Evolutionary conservation across 1,140 invertebrate genomes (phyloP), one percentile per base, ranked within the genome.

Genomic region (Drosophila kanapiae): DNA sequence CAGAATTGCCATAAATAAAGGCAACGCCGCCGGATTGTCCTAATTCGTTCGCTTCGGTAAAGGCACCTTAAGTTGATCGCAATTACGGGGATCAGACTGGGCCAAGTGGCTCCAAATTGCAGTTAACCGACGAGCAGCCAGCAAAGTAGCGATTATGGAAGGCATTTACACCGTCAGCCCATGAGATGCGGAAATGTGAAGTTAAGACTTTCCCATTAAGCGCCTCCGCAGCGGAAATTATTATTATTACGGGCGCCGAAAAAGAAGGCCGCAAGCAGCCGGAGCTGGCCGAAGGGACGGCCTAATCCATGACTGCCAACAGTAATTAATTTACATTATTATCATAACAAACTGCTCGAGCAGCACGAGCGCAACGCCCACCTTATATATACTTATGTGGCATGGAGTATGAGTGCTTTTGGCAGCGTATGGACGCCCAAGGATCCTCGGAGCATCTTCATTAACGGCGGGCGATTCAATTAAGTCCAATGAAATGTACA

Each of bases 251-350:
- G 57, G 56, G 6, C 13, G 4, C 9, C 45, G 14, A 8, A 62
- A 42, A 29, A n/a, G 18, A 27, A 27, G 53, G 18, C 35, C 42
- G 9, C 10, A 1, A 38, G 51, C 42, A 49, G 70, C n/a, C 35
- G 10, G 13, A 31, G 31, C 16, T 40, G 59, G 18, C 60, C 61
- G 38, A 45, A 47, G 13, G 60, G 38, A 67, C 16, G 35, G 29
- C 47, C 68, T 72, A 78, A 72, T 79, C 67, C 76, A 60, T 62
- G 75, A 40, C 64, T 75, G 47, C 68, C 18, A 75, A 56, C 29
- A 33, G 54, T 76, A 78, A 90, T 88, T 90, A 84, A 88, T 90
- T 84, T 81, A 81, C 84, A 84, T 88, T 88, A 88, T 87, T 84
- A 80, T 88, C 75, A 75, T 88, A 90, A 84, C 47, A 84, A 84